These are phyloP conservation scores for Ormyrus labotus DNA, from an alignment of 2,888 invertebrate genomes.

Conservation along the genomic window DNA sequence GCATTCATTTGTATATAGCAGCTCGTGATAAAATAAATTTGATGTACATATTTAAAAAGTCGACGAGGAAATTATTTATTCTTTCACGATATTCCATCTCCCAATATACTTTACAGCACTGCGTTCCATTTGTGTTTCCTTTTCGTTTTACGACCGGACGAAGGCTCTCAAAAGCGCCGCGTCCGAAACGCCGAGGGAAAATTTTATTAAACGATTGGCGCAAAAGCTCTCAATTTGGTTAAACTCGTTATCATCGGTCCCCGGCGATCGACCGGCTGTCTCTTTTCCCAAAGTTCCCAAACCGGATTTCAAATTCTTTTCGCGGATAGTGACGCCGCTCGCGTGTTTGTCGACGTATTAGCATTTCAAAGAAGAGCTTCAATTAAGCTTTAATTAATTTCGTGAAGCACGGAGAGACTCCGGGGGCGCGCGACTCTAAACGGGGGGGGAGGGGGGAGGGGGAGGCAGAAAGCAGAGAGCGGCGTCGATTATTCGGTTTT, in stretches of 20 bases:
- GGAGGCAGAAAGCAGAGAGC: slow-evolving; percentile 24
- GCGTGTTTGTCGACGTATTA: slow-evolving; percentile 74
- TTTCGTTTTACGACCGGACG: not conserved
- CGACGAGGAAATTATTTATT: slow-evolving; percentile 6
- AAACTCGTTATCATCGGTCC: slow-evolving; percentile 54
- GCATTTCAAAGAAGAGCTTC: slow-evolving; percentile 75
- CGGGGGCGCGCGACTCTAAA: slow-evolving; percentile 38
- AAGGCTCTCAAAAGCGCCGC: not conserved
- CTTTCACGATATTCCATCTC: too few species aligned
- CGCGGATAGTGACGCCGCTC: slow-evolving; percentile 51
- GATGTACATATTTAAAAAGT: slow-evolving; percentile 71
- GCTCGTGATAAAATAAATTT: slow-evolving; percentile 74
- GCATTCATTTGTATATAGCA: slow-evolving; percentile 74
- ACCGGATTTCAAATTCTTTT: slow-evolving; percentile 66
- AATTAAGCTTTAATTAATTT: slow-evolving; percentile 75
- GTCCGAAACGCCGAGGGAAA: not conserved
- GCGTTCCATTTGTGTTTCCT: too few species aligned
- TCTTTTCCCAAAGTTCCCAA: slow-evolving; percentile 24
- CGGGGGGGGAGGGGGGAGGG: slow-evolving; percentile 43
- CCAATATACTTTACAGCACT: too few species aligned
- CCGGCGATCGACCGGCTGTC: not conserved
- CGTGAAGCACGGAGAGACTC: slow-evolving; percentile 67
- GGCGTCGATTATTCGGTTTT: slow-evolving; percentile 71
- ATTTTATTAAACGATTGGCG: not conserved
- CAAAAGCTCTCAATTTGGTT: slow-evolving; percentile 55